These are phyloP conservation scores for Pristionchus fissidentatus DNA, from an alignment of 2,888 invertebrate species.

Conservation along the genomic window DNA sequence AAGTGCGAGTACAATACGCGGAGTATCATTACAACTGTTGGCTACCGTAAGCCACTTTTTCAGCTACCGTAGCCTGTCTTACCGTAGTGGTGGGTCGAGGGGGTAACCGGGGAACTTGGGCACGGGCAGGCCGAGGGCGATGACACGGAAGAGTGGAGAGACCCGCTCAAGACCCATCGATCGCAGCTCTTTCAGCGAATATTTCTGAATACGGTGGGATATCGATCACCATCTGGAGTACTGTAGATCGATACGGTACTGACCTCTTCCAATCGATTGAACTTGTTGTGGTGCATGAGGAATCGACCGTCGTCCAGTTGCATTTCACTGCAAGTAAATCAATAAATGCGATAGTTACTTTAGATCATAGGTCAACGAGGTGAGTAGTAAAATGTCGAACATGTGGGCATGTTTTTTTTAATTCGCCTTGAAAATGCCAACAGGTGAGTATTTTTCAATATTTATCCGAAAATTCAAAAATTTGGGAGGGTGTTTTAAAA, in stretches of 20 bases:
- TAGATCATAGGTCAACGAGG: too few species aligned
- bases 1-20: too few species aligned
- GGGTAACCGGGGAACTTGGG: slow-evolving; percentile 92
- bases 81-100: slow-evolving; percentile 87
- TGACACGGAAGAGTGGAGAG: slow-evolving; percentile 91
- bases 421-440: too few species aligned
- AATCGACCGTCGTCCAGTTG: slow-evolving; percentile 96
- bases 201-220: slow-evolving; percentile 80
- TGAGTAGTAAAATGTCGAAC: too few species aligned
- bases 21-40: not conserved
- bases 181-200: slow-evolving; percentile 86
- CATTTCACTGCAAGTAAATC: slow-evolving; percentile 85
- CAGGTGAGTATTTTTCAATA: slow-evolving; percentile 87
- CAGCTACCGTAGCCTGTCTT: not conserved
- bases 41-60: not conserved
- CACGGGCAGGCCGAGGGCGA: slow-evolving; percentile 91
- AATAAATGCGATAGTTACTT: slow-evolving; percentile 85
- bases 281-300: slow-evolving; percentile 89
- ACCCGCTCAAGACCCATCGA: slow-evolving; percentile 92
- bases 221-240: not conserved
- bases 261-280: slow-evolving; percentile 89
- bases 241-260: not conserved
- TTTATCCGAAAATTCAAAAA: too few species aligned
- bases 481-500: too few species aligned
- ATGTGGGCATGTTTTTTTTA: slow-evolving; percentile 84